Base-by-base conservation (phyloP, 2,888 invertebrate species). In the Abrostola triplasia region DNA sequence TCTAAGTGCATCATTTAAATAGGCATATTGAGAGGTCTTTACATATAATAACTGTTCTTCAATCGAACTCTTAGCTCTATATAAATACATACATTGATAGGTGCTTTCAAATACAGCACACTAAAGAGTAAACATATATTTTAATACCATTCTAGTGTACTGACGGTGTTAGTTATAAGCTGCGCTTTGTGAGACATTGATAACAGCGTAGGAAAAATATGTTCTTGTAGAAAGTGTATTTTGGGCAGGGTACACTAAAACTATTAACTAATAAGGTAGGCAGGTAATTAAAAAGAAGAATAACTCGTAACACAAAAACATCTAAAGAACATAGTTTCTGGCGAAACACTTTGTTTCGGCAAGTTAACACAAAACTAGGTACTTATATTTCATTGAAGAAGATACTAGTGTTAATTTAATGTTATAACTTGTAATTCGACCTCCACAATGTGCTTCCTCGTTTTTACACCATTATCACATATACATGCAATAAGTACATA, bases 401-500 rank as follows among this genome's bases (percentile, higher is more conserved):
- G 12, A 13, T 35, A 9, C 10, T 41, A 9, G 35, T 47, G 6
- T 7, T 53, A 47, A 51, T 37, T 56, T 12, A 7, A 44, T 36
- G 38, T 50, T 12, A 24, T 36, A 24, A 36, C 52, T n/a, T 47
- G 12, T 9, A 6, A 42, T 10, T 52, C n/a, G 13, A 42, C 48
- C 37, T 41, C 50, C 60, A 72, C 69, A 72, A 66, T 62, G 57
- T 67, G 68, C 7, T 67, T 70, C 51, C 51, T 53, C 59, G 59
- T 66, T 49, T 52, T 55, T 69, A 80, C 79, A 82, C 77, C 76
- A 73, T 65, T 80, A 76, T 68, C 76, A 83, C 64, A 59, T 24
- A 24, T 72, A 73, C 85, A 85, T 84, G 85, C 86, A 81, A 79
- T 79, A 78, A 83, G 83, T 83, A 80, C 81, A 84, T 77, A 83